These are phyloP conservation scores for Coendou prehensilis DNA, from an alignment of 2,797 vertebrate species.

Conservation along the genomic window DNA sequence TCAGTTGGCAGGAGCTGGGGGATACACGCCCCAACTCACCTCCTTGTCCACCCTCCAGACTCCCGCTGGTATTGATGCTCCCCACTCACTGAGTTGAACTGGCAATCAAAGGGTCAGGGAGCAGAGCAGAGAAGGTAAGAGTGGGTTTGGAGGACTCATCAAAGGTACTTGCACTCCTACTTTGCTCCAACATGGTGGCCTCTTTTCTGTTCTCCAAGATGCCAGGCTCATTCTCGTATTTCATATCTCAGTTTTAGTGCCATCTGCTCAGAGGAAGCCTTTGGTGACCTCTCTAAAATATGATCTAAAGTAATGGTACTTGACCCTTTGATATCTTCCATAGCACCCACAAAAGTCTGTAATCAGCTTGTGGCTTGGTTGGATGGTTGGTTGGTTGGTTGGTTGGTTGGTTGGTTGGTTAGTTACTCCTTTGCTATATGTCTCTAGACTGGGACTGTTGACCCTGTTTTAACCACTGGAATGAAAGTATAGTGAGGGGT, in stretches of 20 bases:
- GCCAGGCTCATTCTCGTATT: no score
- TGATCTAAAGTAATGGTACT: background rate
- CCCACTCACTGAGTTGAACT: background rate
- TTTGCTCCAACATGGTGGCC: background rate
- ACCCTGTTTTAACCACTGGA: background rate
- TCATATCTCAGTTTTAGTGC: background rate
- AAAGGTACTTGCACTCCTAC: background rate
- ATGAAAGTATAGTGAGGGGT: background rate
- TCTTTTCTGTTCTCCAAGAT: background rate
- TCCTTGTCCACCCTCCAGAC: background rate
- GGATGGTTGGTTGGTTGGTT: background rate
- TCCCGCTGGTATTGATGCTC: background rate
- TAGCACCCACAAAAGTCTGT: background rate
- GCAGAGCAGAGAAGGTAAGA: background rate
- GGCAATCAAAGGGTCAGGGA: background rate
- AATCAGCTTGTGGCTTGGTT: background rate
- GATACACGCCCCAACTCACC: background rate
- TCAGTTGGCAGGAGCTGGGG: background rate
- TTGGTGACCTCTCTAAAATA: background rate
- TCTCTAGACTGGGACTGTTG: background rate
- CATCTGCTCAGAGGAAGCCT: background rate
- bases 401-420: background rate
- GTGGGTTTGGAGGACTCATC: background rate
- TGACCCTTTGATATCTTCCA: background rate
- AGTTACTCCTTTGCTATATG: background rate